A percentile compares a stretch with the other conserved stretches of the same genome.
Conservation (phyloP, 1,140 invertebrate species). For the Leptinotarsa texana region DNA sequence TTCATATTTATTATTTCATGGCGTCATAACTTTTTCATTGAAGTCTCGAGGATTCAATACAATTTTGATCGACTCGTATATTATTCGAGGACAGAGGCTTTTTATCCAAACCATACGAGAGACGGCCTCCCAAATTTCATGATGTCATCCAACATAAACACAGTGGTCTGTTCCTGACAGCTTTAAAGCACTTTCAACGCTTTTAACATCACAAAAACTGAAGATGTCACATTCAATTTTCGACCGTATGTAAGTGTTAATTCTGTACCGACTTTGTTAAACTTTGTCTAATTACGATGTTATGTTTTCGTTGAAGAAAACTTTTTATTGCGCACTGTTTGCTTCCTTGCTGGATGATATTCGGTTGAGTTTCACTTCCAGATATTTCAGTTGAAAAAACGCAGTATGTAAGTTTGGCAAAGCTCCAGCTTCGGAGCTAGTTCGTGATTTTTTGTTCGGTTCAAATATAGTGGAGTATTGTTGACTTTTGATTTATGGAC, state of each 20-base stretch:
- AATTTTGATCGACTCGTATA: too few relatives aligned
- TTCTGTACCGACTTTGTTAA: not conserved
- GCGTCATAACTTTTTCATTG: too few relatives aligned
- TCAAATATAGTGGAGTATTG: not conserved
- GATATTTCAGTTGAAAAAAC: not conserved
- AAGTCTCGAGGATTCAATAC: too few relatives aligned
- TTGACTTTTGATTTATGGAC: slow-evolving; percentile 2
- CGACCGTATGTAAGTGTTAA: not conserved
- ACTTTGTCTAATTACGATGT: not conserved
- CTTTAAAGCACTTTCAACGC: not conserved
- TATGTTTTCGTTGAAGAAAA: not conserved
- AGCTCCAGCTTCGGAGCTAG: not conserved
- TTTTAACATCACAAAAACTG: slow-evolving; percentile 2
- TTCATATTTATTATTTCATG: too few relatives aligned
- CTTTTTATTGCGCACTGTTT: not conserved
- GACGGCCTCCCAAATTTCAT: not conserved
- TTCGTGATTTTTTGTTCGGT: not conserved
- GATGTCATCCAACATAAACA: not conserved
- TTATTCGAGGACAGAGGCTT: not conserved
- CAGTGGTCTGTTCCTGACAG: slow-evolving; percentile 11
- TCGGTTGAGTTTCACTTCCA: not conserved
- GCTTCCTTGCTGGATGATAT: not conserved
- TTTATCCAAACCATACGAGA: not conserved
- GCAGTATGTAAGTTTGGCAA: not conserved
- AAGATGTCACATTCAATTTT: not conserved